phyloP scores from a whole-genome alignment of 2,797 vertebrate genomes.

The Sitta carolinensis region DNA sequence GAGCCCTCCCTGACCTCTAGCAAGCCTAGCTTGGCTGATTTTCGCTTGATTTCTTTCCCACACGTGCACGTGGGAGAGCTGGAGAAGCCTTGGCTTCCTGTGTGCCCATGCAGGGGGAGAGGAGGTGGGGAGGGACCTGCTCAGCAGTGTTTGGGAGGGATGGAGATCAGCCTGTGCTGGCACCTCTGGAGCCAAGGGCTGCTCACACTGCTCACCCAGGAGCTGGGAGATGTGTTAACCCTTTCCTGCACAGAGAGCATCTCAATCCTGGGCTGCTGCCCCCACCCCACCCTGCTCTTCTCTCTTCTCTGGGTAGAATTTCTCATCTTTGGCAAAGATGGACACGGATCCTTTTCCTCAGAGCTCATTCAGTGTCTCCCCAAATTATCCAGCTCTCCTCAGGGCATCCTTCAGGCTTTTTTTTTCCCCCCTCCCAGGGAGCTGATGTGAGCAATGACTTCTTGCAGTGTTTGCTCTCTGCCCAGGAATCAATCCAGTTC shows the following conservation, averaged over 20 bases:
- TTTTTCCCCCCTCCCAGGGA: background rate
- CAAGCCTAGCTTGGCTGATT: background rate
- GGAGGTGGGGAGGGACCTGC: background rate
- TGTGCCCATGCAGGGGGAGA: background rate
- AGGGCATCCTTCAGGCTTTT: background rate
- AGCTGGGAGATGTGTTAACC: accelerated
- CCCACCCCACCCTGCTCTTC: background rate
- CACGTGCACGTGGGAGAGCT: background rate
- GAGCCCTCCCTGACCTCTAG: background rate
- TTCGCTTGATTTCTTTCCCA: background rate
- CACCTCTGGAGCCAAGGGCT: background rate
- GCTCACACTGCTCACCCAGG: background rate
- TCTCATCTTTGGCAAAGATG: background rate
- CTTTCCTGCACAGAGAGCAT: background rate
- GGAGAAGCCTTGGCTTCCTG: background rate
- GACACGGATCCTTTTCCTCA: background rate
- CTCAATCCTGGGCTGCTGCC: too few species aligned
- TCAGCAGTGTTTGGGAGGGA: background rate
- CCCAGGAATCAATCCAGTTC: background rate
- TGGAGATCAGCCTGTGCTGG: background rate
- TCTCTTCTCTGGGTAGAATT: background rate
- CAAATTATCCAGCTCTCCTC: background rate
- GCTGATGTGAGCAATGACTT: background rate
- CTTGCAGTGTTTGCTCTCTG: background rate
- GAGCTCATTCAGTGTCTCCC: background rate